Conservation (phyloP, 2,113 vertebrate species). For the Chloropsis hardwickii region DNA sequence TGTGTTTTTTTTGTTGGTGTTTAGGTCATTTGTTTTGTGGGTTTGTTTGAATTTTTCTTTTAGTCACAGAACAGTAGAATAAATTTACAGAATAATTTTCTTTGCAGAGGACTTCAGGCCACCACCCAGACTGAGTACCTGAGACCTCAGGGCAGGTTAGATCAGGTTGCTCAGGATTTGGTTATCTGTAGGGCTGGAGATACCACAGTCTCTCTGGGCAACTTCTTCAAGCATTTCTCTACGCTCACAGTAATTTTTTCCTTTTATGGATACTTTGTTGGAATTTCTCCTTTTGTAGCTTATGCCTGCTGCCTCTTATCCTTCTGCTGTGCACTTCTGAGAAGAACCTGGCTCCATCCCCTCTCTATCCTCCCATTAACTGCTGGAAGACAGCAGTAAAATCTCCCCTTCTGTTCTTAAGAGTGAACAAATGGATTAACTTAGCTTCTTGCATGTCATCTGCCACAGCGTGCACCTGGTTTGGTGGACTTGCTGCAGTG, state of each 20-base stretch:
- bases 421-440: not conserved
- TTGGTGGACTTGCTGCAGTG: not conserved
- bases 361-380: not conserved
- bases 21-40: not conserved
- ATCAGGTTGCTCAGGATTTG: not conserved
- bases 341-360: not conserved
- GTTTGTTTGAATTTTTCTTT: not conserved
- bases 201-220: not conserved
- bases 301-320: not conserved
- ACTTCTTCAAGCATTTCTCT: not conserved
- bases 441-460: not conserved
- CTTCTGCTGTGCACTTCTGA: not conserved
- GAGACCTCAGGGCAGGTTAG: not conserved
- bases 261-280: not conserved
- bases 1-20: not conserved
- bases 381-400: not conserved
- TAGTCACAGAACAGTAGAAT: not conserved
- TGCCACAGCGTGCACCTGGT: not conserved
- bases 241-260: not conserved
- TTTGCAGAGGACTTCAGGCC: not conserved
- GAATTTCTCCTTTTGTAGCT: not conserved
- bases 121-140: not conserved
- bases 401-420: not conserved
- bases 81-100: not conserved
- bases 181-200: not conserved